Evolutionary conservation across 2,113 vertebrate species (phyloP).

Genomic region (Melozone crissalis): DNA sequence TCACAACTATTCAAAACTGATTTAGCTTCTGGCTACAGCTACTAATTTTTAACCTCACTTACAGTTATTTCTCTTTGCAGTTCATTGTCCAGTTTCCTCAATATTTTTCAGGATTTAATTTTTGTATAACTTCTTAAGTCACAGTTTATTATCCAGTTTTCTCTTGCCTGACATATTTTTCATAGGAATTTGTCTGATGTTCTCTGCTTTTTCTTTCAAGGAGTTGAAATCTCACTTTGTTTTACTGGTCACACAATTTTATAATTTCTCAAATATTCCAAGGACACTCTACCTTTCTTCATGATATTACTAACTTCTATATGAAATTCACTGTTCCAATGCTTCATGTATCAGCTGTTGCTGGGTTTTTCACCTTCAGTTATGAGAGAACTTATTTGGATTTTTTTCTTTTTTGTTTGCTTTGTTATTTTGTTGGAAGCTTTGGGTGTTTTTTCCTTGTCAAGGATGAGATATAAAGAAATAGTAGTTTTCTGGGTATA

Average conservation of each 20-base stretch:
- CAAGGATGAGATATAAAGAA: not conserved
- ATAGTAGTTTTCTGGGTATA: not conserved
- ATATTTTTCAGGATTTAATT: not conserved
- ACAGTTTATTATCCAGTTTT: not conserved
- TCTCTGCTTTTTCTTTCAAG: not conserved
- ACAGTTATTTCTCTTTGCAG: not conserved
- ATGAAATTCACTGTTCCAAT: not conserved
- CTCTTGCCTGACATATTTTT: not conserved
- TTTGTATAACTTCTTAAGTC: not conserved
- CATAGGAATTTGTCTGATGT: not conserved
- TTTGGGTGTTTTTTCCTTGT: not conserved
- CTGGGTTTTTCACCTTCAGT: not conserved
- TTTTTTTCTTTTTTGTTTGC: not conserved
- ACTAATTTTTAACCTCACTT: not conserved
- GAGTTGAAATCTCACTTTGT: not conserved
- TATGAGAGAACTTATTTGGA: not conserved
- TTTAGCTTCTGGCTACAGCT: not conserved
- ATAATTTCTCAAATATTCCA: not conserved
- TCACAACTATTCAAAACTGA: not conserved
- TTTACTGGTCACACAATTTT: not conserved
- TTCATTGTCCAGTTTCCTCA: not conserved
- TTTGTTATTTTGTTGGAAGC: not conserved
- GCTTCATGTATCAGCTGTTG: not conserved
- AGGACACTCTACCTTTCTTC: not conserved
- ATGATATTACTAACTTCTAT: not conserved